These are phyloP conservation scores for Brachymystax lenok DNA, from an alignment of 2,797 vertebrate genomes.

Conservation along the genomic window DNA sequence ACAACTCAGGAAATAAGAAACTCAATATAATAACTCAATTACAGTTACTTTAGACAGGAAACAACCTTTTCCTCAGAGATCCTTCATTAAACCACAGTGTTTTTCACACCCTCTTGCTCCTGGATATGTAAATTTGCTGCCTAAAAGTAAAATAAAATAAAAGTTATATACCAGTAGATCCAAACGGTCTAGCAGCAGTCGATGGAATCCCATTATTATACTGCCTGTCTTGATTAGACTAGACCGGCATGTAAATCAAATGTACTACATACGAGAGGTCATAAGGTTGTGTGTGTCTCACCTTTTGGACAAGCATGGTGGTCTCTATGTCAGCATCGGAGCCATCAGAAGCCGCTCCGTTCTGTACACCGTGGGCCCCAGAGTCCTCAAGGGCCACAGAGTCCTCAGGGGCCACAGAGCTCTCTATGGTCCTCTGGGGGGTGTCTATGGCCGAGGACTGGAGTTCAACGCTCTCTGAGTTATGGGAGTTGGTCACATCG, in stretches of 20 bases:
- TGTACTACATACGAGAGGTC: not conserved
- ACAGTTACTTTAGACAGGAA: not conserved
- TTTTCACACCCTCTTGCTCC: not conserved
- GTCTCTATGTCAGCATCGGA: constrained; percentile 33
- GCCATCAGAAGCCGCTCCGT: constrained; percentile 46
- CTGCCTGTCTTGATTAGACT: not conserved
- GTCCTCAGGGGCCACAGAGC: constrained; percentile 16
- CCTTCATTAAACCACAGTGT: constrained; percentile 5
- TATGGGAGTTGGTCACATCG: constrained; percentile 58
- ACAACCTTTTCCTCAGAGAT: not conserved
- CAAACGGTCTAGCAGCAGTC: not conserved
- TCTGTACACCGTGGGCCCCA: constrained; percentile 52
- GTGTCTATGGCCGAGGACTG: constrained; percentile 51
- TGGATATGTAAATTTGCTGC: not conserved
- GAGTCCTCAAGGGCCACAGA: constrained; percentile 21
- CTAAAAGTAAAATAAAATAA: not conserved
- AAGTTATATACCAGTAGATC: not conserved
- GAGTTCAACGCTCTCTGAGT: constrained; percentile 65
- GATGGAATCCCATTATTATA: not conserved
- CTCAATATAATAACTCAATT: not conserved
- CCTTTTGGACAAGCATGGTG: constrained; percentile 48
- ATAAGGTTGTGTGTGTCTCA: constrained; percentile 21
- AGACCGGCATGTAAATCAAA: not conserved
- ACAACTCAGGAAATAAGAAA: not conserved
- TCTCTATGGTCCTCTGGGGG: constrained; percentile 60